These are phyloP conservation scores for Trichonephila clavipes DNA, from an alignment of 1,140 invertebrate species.

Conservation along the genomic window DNA sequence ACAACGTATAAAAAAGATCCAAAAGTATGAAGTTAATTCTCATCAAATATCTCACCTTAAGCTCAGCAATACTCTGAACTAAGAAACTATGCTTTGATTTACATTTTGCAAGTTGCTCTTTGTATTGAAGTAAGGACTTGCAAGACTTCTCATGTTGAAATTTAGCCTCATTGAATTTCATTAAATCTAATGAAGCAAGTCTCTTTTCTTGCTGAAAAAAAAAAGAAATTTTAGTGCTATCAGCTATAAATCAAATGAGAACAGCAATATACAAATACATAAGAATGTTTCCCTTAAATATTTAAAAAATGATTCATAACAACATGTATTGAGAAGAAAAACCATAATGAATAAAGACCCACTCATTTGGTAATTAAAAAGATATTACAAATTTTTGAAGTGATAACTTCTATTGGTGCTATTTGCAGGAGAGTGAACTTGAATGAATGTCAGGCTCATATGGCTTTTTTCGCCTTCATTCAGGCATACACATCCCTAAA, in stretches of 20 bases:
- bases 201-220: slow-evolving; percentile 60
- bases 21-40: neutral
- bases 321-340: too few species aligned
- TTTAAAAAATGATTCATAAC: too few species aligned
- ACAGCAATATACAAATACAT: neutral
- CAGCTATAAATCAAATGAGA: neutral
- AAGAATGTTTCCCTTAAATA: neutral
- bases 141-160: slow-evolving; percentile 41
- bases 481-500: too few species aligned
- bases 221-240: neutral
- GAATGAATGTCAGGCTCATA: too few species aligned
- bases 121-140: neutral
- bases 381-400: too few species aligned
- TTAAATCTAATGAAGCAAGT: slow-evolving; percentile 51
- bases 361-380: too few species aligned
- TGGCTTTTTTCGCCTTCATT: too few species aligned
- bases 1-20: neutral
- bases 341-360: too few species aligned
- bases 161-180: slow-evolving; percentile 45
- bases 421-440: too few species aligned
- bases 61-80: slow-evolving; percentile 21
- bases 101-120: slow-evolving; percentile 49
- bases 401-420: too few species aligned
- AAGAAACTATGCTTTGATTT: slow-evolving; percentile 58
- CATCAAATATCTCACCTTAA: slow-evolving; percentile 6